Conservation (phyloP, 2,888 invertebrate genomes). For the Zhengitettix transpicula region DNA sequence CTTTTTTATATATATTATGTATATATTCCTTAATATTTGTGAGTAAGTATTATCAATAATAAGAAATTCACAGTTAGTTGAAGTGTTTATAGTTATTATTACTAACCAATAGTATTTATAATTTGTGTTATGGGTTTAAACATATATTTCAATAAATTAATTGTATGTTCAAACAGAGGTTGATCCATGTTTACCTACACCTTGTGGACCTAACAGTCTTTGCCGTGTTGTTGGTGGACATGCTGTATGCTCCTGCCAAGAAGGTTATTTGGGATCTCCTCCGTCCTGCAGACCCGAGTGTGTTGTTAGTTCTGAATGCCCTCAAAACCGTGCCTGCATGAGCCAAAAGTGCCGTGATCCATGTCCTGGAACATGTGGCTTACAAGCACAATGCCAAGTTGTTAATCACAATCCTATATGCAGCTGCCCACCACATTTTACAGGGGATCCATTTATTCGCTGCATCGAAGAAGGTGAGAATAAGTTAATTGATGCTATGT, state of each 20-base stretch:
- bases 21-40: too few relatives aligned
- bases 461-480: conserved; percentile 30
- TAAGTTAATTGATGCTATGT: too few relatives aligned
- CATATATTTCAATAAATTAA: not conserved
- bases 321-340: conserved; percentile 41
- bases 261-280: conserved; percentile 39
- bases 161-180: conserved; percentile 1
- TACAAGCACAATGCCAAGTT: conserved; percentile 38
- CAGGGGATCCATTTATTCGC: conserved; percentile 41
- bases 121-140: not conserved
- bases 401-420: conserved; percentile 46
- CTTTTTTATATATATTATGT: too few relatives aligned
- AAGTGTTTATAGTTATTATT: too few relatives aligned
- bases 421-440: conserved; percentile 37
- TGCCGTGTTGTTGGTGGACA: conserved; percentile 36
- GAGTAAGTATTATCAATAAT: too few relatives aligned
- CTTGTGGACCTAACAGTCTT: conserved; percentile 42
- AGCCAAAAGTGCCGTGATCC: conserved; percentile 45
- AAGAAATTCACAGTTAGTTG: too few relatives aligned
- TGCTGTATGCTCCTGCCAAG: conserved; percentile 43
- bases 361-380: conserved; percentile 40
- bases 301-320: conserved; percentile 39
- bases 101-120: too few relatives aligned
- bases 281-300: conserved; percentile 43
- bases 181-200: conserved; percentile 41